Evolutionary conservation across 2,797 vertebrate genomes (phyloP).

Genomic region (Trichosurus vulpecula): DNA sequence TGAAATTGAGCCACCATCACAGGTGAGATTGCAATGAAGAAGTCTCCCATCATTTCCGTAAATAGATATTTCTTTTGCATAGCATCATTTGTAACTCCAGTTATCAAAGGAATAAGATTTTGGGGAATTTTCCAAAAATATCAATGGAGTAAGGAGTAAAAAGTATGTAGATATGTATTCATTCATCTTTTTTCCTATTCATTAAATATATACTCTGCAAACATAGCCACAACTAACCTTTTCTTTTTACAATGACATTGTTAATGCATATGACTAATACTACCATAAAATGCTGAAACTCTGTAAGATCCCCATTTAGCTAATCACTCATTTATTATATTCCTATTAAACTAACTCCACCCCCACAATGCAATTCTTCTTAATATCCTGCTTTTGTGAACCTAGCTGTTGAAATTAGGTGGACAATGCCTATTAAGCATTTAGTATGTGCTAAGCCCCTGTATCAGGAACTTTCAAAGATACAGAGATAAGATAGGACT

Average conservation of each 20-base stretch:
- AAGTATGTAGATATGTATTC: neutral
- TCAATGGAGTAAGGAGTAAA: neutral
- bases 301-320: neutral
- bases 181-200: neutral
- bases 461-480: conserved; percentile 8
- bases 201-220: neutral
- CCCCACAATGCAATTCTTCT: neutral
- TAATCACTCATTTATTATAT: neutral
- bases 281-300: neutral
- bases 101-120: too few relatives aligned
- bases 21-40: too few relatives aligned
- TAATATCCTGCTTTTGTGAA: neutral
- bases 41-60: too few relatives aligned
- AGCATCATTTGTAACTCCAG: too few relatives aligned
- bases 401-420: neutral
- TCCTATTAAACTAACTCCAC: neutral
- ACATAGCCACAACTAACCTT: neutral
- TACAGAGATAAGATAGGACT: conserved; percentile 43
- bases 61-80: too few relatives aligned
- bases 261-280: neutral
- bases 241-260: too few relatives aligned
- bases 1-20: too few relatives aligned
- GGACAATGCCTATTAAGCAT: neutral
- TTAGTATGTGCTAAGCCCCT: neutral
- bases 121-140: conserved; percentile 28